Evolutionary conservation across 37 sponge, comb jelly and placozoan genomes (phyloP), one percentile per base, ranked within the genome.

Genomic region (Amphimedon queenslandica): DNA sequence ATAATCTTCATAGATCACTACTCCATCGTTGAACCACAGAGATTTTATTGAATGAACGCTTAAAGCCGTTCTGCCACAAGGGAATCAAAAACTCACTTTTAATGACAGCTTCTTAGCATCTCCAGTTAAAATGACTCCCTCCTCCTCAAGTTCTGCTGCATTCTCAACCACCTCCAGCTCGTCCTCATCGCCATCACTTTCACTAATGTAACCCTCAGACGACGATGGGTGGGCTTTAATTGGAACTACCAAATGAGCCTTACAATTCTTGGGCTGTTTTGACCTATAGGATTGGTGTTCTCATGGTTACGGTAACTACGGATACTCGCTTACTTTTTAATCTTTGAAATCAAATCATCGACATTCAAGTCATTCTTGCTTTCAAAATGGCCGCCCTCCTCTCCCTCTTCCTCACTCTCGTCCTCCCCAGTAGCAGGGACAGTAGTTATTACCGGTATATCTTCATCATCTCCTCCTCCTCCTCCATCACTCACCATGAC

Each of bases 91-190:
- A 13, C 53, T 18, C 8, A 47, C 53, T 13, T 47, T 47, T 18
- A 47, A 13, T 18, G 53, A 47, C 53, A 47, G 8, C 53, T 13
- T 47, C 13, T 13, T 47, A 13, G 8, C 53, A 47, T 47, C 53
- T 47, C 53, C 53, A 18, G 8, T 47, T 13, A 47, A 13, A 18
- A 47, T 76, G 30, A 72, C 81, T 3, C 81, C 81, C 28, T 80
- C 81, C 18, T 80, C 81, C 67, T 72, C 73, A 16, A 80, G 81
- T 31, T 64, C 74, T 21, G 29, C 73, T n/a, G 11, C 27, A 38
- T 72, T 72, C 67, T 80, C 81, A 10, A 80, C 53, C 67, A 73
- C 35, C 34, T 79, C 79, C 42, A 65, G 23, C 1, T 28, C 57
- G 0, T 64, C 53, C 8, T 47, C 53, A 47, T 47, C 73, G 18